Percentiles rank a stretch among this genome's conserved stretches.
Evolutionary conservation across 2,888 invertebrate species (phyloP).

Genomic region (Dicyrtoma fusca): DNA sequence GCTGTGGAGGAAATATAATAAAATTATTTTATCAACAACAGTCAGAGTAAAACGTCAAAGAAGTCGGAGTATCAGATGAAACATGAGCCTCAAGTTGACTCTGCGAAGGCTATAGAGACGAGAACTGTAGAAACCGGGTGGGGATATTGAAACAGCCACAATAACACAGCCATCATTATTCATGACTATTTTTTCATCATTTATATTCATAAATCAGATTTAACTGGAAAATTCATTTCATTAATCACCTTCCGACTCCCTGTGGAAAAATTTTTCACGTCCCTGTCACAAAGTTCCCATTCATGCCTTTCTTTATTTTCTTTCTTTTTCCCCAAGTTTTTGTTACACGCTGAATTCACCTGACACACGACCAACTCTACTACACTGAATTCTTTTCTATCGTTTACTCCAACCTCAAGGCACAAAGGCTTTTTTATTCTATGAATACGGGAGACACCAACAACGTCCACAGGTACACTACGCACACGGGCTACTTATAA

Average conservation of each 20-base stretch:
- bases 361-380: constrained; percentile 12
- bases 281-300: constrained; percentile 27
- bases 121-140: constrained; percentile 14
- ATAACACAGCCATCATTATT: constrained; percentile 39
- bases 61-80: constrained; percentile 12
- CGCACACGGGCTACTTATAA: neutral
- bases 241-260: constrained; percentile 41
- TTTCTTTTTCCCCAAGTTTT: constrained; percentile 14
- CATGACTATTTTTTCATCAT: constrained; percentile 42
- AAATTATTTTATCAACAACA: constrained; percentile 16
- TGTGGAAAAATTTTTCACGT: constrained; percentile 40
- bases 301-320: constrained; percentile 18
- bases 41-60: constrained; percentile 16
- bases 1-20: constrained; percentile 61
- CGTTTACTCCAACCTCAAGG: constrained; percentile 4
- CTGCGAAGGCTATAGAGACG: neutral
- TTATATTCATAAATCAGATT: constrained; percentile 45
- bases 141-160: constrained; percentile 10
- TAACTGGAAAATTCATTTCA: constrained; percentile 42
- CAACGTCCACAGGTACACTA: neutral
- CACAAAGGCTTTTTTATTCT: constrained; percentile 9
- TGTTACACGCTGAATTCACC: constrained; percentile 20
- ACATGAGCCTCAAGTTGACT: constrained; percentile 20
- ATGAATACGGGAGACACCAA: neutral
- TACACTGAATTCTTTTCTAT: neutral